These are phyloP conservation scores for Caenorhabditis zanzibari DNA, from an alignment of 2,888 invertebrate genomes.

Conservation along the genomic window DNA sequence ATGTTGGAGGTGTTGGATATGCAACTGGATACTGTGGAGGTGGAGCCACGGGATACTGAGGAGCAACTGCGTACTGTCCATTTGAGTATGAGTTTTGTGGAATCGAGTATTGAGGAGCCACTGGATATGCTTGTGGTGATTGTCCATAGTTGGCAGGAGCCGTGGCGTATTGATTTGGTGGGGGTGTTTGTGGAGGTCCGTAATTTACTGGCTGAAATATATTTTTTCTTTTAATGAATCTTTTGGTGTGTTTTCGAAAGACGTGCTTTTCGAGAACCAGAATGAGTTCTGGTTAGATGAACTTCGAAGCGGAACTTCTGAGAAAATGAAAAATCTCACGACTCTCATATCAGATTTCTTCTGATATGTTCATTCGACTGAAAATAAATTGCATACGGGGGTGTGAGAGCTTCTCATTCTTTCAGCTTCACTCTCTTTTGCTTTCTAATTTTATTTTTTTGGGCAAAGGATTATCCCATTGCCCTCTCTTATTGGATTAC, in stretches of 20 bases:
- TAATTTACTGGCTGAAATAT: slow-evolving; percentile 12
- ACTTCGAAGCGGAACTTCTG: not conserved
- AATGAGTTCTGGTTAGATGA: not conserved
- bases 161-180: slow-evolving; percentile 26
- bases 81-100: slow-evolving; percentile 27
- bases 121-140: slow-evolving; percentile 26
- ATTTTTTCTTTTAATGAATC: not conserved
- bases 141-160: slow-evolving; percentile 28
- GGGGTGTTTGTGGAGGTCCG: slow-evolving; percentile 8
- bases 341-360: slow-evolving; percentile 12
- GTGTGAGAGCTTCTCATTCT: slow-evolving; percentile 29
- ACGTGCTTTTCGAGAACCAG: not conserved
- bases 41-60: slow-evolving; percentile 32
- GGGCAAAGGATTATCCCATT: not conserved
- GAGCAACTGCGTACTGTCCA: slow-evolving; percentile 28
- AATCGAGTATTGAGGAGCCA: slow-evolving; percentile 34
- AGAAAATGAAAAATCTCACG: not conserved
- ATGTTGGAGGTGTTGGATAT: slow-evolving; percentile 47
- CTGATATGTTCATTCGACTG: slow-evolving; percentile 23
- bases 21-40: slow-evolving; percentile 31
- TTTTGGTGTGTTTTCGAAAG: no score
- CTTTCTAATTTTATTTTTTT: not conserved
- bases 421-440: not conserved
- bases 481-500: slow-evolving; percentile 23
- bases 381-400: not conserved